Evolutionary conservation across 1,140 invertebrate species (phyloP).

Genomic region (Drosophila subpulchrella): DNA sequence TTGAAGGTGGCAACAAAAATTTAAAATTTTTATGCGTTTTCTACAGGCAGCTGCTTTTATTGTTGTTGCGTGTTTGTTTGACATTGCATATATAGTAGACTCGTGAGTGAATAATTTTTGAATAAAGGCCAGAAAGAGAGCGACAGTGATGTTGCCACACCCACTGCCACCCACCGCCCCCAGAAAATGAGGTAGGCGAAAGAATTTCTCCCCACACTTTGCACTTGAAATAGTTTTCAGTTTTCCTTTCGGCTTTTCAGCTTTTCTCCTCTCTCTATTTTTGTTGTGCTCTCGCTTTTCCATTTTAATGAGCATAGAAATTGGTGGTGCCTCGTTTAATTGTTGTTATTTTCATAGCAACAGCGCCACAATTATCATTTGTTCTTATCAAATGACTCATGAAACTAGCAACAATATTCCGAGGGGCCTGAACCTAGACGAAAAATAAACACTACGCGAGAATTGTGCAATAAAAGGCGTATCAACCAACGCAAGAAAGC

Average conservation of each 20-base stretch:
- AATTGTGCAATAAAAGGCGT: constrained; percentile 66
- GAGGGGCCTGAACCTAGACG: constrained; percentile 11
- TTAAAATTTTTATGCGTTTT: constrained; percentile 38
- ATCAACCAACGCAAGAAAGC: constrained; percentile 3
- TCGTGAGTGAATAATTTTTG: constrained; percentile 30
- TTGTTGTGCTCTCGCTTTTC: constrained; percentile 11
- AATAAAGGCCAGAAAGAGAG: constrained; percentile 37
- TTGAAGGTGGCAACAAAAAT: constrained; percentile 60
- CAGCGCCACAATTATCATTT: constrained; percentile 49
- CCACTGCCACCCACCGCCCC: constrained; percentile 25
- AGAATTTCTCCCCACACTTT: constrained; percentile 42
- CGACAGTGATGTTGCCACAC: constrained; percentile 26
- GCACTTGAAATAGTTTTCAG: constrained; percentile 70
- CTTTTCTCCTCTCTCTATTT: constrained; percentile 1
- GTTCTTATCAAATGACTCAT: constrained; percentile 71
- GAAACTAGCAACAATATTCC: constrained; percentile 24
- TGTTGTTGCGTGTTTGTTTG: constrained; percentile 18
- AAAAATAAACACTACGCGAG: constrained; percentile 39
- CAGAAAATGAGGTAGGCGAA: constrained; percentile 40
- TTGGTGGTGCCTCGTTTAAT: constrained; percentile 19
- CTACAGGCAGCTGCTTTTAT: constrained; percentile 8
- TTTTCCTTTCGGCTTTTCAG: constrained; percentile 8
- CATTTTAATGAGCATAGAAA: constrained; percentile 21
- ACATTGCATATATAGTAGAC: constrained; percentile 28
- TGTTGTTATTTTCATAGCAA: constrained; percentile 26